A percentile compares a stretch with the other conserved stretches of the same genome.
These are phyloP conservation scores for Myathropa florea DNA, from an alignment of 2,888 invertebrate species.

Conservation along the genomic window DNA sequence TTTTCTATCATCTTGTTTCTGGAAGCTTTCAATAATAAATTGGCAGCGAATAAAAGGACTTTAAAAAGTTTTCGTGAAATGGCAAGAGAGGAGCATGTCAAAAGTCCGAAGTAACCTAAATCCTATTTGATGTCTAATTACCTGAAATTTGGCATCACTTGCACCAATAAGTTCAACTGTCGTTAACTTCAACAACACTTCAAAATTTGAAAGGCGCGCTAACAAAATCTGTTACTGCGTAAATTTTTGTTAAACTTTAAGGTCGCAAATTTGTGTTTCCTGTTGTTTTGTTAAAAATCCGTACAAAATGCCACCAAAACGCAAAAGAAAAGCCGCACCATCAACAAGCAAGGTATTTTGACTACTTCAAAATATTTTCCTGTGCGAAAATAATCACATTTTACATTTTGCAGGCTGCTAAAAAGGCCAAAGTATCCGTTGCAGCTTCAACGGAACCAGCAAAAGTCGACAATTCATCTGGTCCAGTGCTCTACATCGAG, in stretches of 20 bases:
- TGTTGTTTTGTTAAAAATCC: constrained; percentile 55
- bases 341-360: constrained; percentile 43
- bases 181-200: neutral
- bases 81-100: no score
- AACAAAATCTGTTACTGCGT: constrained; percentile 15
- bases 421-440: constrained; percentile 42
- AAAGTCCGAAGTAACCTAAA: no score
- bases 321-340: constrained; percentile 65
- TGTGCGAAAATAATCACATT: neutral
- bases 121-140: no score
- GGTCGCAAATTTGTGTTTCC: constrained; percentile 43
- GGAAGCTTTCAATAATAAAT: no score
- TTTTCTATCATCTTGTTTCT: no score
- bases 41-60: no score
- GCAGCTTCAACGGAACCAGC: neutral
- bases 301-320: constrained; percentile 73
- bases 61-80: no score
- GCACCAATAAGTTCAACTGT: neutral
- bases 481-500: constrained; percentile 77
- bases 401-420: constrained; percentile 12
- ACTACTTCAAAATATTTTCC: neutral
- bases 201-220: neutral
- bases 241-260: constrained; percentile 43
- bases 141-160: neutral
- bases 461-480: neutral